A percentile compares a stretch with the other conserved stretches of the same genome.
phyloP scores from a whole-genome alignment of 2,113 vertebrate genomes.

The Oceanodroma tethys region DNA sequence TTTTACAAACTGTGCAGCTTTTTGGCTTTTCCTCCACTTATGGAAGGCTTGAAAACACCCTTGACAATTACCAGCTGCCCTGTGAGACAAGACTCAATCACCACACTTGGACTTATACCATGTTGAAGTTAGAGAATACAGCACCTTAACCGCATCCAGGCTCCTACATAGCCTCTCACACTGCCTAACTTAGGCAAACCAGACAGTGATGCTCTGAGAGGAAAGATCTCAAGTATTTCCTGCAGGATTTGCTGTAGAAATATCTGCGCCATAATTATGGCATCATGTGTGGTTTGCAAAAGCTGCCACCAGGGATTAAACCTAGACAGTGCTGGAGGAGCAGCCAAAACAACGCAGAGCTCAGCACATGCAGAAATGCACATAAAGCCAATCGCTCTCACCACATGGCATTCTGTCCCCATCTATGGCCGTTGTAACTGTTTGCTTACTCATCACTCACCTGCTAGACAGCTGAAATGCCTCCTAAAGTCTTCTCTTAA shows the following conservation, averaged over 20 bases:
- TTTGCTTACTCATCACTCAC: not conserved
- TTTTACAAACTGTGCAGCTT: not conserved
- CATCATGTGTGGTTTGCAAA: rapidly evolving
- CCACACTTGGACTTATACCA: rapidly evolving
- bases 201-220: not conserved
- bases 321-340: not conserved
- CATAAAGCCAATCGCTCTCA: not conserved
- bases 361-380: not conserved
- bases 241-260: not conserved
- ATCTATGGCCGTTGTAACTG: not conserved
- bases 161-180: rapidly evolving
- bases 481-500: not conserved
- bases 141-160: not conserved
- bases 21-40: not conserved
- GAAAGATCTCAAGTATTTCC: not conserved
- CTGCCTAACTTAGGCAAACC: not conserved
- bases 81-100: not conserved
- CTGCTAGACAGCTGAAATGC: not conserved
- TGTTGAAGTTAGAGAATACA: rapidly evolving
- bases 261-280: rapidly evolving
- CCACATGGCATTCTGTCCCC: not conserved
- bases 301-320: not conserved
- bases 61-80: not conserved
- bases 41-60: not conserved
- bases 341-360: not conserved